These are phyloP conservation scores for Lucilia cuprina DNA, from an alignment of 1,140 invertebrate genomes.

Conservation along the genomic window DNA sequence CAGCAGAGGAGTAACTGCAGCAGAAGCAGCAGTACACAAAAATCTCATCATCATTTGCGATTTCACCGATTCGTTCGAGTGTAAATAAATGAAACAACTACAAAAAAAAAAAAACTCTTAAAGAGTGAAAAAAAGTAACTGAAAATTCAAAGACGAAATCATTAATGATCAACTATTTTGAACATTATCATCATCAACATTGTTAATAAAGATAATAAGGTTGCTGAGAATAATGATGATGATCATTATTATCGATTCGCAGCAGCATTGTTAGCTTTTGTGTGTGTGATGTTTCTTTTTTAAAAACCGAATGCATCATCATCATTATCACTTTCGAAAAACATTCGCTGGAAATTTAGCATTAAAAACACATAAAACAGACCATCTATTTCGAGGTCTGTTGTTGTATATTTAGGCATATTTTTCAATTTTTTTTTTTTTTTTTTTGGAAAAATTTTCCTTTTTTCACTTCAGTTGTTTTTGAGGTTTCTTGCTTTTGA, in stretches of 20 bases:
- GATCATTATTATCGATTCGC: background rate
- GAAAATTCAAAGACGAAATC: background rate
- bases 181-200: background rate
- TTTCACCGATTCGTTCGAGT: constrained; percentile 31
- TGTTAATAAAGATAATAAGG: background rate
- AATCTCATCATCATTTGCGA: background rate
- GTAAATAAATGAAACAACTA: constrained; percentile 15
- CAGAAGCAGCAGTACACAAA: background rate
- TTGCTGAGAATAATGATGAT: background rate
- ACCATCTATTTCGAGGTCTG: background rate
- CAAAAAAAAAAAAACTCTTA: background rate
- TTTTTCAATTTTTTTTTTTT: no score
- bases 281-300: background rate
- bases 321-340: constrained; percentile 7
- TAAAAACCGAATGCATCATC: background rate
- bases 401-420: background rate
- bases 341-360: background rate
- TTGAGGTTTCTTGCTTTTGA: background rate
- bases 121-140: background rate
- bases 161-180: background rate
- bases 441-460: background rate
- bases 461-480: constrained; percentile 10
- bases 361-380: background rate
- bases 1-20: constrained; percentile 5
- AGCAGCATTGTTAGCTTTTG: background rate